phyloP scores from a whole-genome alignment of 2,888 invertebrate genomes.

The Adelognathus sp. region DNA sequence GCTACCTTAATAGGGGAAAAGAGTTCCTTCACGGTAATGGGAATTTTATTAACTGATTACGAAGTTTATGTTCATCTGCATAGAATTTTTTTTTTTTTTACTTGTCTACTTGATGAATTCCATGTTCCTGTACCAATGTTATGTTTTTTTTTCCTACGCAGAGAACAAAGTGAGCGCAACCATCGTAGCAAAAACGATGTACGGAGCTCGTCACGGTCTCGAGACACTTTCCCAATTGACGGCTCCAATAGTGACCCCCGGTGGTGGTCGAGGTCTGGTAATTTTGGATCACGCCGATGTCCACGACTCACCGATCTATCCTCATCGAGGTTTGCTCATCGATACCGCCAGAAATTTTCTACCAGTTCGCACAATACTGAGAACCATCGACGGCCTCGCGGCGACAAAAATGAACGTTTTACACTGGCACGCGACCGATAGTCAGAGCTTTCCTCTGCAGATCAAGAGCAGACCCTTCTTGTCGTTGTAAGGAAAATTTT shows the following conservation, averaged over 20 bases:
- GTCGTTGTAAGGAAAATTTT: slow-evolving; percentile 67
- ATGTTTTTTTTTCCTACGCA: slow-evolving; percentile 57
- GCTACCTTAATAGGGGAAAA: too few relatives aligned
- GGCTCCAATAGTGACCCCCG: slow-evolving; percentile 71
- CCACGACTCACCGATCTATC: slow-evolving; percentile 90
- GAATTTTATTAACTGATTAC: too few relatives aligned
- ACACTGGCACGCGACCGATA: slow-evolving; percentile 96
- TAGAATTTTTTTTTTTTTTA: background rate
- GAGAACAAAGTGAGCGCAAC: slow-evolving; percentile 83
- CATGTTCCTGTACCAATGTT: too few relatives aligned
- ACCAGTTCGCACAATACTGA: slow-evolving; percentile 86
- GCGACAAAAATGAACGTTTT: slow-evolving; percentile 95
- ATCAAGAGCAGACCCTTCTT: slow-evolving; percentile 89
- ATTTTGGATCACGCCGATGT: slow-evolving; percentile 86
- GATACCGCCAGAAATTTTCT: slow-evolving; percentile 96
- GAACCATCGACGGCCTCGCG: slow-evolving; percentile 92
- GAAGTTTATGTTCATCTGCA: too few relatives aligned
- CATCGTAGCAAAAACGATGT: slow-evolving; percentile 85
- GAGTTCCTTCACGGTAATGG: too few relatives aligned
- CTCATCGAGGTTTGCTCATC: slow-evolving; percentile 92
- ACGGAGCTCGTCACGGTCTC: slow-evolving; percentile 89
- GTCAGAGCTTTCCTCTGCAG: slow-evolving; percentile 95
- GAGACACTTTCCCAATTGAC: slow-evolving; percentile 90
- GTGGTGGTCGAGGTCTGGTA: slow-evolving; percentile 83
- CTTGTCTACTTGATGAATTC: background rate